Conservation (phyloP, 2,888 invertebrate species). For the Agriopis aurantiaria region DNA sequence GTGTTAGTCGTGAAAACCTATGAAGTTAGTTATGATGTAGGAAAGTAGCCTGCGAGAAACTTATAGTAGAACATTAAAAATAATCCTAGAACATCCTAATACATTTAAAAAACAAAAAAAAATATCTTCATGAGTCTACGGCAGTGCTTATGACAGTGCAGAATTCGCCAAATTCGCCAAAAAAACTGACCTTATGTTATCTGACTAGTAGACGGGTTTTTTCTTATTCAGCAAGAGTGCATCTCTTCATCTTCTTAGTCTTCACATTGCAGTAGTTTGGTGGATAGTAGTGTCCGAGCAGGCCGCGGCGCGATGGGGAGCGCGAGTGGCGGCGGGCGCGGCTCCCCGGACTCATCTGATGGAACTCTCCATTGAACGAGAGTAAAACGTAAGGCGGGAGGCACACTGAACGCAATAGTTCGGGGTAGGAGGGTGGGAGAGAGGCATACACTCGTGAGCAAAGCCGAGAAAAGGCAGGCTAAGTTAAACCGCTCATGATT, state of each 20-base stretch:
- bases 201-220: neutral
- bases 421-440: neutral
- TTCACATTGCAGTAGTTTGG: constrained; percentile 10
- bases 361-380: constrained; percentile 57
- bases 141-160: too few species aligned
- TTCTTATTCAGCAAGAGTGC: neutral
- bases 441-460: too few species aligned
- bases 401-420: constrained; percentile 43
- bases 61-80: too few species aligned
- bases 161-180: too few species aligned
- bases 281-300: constrained; percentile 11
- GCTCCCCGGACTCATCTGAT: constrained; percentile 46
- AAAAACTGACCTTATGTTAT: neutral
- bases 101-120: too few species aligned
- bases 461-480: too few species aligned
- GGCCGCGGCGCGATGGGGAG: constrained; percentile 20
- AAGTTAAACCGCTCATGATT: too few species aligned
- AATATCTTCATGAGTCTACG: too few species aligned
- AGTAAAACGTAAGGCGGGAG: constrained; percentile 44
- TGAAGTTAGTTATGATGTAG: too few species aligned
- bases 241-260: neutral
- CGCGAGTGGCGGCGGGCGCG: constrained; percentile 22
- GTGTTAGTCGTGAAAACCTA: too few species aligned
- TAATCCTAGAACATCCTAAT: too few species aligned
- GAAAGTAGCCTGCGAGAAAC: too few species aligned